Percentiles rank a stretch among this genome's conserved stretches.
phyloP scores from a whole-genome alignment of 2,797 vertebrate species.

The Pitangus sulphuratus region DNA sequence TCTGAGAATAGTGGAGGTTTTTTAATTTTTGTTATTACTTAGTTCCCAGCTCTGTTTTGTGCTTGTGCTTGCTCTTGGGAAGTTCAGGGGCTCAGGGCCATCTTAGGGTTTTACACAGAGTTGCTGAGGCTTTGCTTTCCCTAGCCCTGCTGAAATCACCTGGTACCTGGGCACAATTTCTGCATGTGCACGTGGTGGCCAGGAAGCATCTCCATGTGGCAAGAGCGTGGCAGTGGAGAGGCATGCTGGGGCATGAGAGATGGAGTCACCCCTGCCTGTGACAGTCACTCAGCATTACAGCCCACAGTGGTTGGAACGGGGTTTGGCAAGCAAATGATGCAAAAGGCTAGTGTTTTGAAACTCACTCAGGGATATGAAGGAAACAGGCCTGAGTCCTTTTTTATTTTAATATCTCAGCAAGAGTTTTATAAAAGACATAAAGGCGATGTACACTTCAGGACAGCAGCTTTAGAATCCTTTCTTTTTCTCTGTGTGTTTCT shows the following conservation, averaged over 20 bases:
- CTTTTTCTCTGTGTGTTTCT: not conserved
- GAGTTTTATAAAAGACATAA: not conserved
- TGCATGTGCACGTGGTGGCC: accelerated
- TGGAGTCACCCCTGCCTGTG: not conserved
- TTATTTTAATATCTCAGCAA: not conserved
- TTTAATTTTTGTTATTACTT: not conserved
- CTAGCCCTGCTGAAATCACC: not conserved
- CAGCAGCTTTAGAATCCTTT: not conserved
- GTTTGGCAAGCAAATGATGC: not conserved
- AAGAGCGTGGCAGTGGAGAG: not conserved
- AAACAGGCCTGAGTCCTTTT: not conserved
- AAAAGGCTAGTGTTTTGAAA: not conserved
- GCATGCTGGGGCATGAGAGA: accelerated
- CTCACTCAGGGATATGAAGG: not conserved
- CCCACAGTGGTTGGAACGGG: accelerated
- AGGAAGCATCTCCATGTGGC: not conserved
- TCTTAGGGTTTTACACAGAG: not conserved
- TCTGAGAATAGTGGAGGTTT: not conserved
- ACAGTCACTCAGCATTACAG: not conserved
- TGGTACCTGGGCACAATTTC: accelerated
- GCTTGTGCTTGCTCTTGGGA: not conserved
- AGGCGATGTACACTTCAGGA: not conserved
- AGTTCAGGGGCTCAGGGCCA: not conserved
- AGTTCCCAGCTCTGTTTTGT: not conserved
- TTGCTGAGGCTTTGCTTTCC: not conserved